phyloP scores from a whole-genome alignment of 2,113 vertebrate genomes.

The Pavo muticus region DNA sequence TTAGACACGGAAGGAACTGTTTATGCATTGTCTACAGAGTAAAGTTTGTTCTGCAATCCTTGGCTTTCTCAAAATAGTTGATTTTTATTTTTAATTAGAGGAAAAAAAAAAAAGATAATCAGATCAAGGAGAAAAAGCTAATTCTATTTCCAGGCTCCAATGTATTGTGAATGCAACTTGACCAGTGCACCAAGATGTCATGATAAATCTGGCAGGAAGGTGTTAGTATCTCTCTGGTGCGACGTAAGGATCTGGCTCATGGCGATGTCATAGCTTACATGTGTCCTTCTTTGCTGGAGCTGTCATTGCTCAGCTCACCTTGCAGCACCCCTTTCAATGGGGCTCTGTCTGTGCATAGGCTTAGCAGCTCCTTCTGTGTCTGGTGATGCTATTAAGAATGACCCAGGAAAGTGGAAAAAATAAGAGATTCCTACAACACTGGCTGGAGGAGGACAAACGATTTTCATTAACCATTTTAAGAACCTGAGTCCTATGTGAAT shows the following conservation, averaged over 20 bases:
- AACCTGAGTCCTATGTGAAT: accelerated
- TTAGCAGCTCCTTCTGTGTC: background rate
- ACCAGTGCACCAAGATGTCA: accelerated
- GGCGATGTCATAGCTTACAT: background rate
- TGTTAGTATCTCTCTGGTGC: background rate
- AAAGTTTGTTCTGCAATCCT: background rate
- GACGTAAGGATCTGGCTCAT: background rate
- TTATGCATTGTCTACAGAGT: accelerated
- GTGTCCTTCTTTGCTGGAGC: background rate
- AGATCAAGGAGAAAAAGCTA: background rate
- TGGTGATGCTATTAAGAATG: slow-evolving; percentile 16
- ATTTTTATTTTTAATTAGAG: background rate
- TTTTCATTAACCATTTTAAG: background rate
- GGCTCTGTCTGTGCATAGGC: background rate
- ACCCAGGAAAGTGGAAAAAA: slow-evolving; percentile 12
- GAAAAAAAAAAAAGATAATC: background rate
- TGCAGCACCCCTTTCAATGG: background rate
- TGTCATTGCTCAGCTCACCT: background rate
- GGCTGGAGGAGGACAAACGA: background rate
- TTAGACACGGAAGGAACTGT: background rate
- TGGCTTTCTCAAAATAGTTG: background rate
- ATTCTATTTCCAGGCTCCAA: background rate
- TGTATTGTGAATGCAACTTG: accelerated
- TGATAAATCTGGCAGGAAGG: background rate
- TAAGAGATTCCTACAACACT: background rate